Conservation (phyloP, 2,797 vertebrate species). For the Epinephelus malabaricus region DNA sequence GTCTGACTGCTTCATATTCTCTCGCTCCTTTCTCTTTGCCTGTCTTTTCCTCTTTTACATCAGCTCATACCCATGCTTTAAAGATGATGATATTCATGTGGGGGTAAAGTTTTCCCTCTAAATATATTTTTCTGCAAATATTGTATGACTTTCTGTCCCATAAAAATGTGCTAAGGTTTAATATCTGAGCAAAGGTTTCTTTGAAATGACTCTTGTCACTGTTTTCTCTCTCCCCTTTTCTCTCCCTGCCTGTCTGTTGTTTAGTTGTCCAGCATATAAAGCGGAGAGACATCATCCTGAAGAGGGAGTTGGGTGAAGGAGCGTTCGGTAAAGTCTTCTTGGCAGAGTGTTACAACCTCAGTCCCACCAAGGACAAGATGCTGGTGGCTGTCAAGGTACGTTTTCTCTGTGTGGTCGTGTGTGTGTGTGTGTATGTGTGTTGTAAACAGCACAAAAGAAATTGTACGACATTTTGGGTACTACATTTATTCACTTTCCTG, state of each 20-base stretch:
- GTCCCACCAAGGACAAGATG: slow-evolving; percentile 98
- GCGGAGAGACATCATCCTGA: slow-evolving; percentile 96
- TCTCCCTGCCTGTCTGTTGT: slow-evolving; percentile 28
- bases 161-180: neutral
- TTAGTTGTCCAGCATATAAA: slow-evolving; percentile 97
- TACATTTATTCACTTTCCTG: neutral
- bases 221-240: neutral
- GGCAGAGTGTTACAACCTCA: slow-evolving; percentile 98
- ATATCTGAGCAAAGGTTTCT: slow-evolving; percentile 2
- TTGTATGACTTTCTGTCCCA: neutral
- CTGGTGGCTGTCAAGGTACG: slow-evolving; percentile 97
- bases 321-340: slow-evolving; percentile 99
- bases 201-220: neutral
- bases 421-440: neutral
- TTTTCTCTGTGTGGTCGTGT: neutral
- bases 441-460: neutral
- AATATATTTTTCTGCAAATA: slow-evolving; percentile 13
- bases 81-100: slow-evolving; percentile 11
- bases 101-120: neutral
- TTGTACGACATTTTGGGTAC: neutral
- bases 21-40: neutral
- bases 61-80: neutral
- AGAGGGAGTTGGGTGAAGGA: slow-evolving; percentile 96
- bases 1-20: slow-evolving; percentile 4
- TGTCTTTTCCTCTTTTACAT: neutral